A percentile compares a stretch with the other conserved stretches of the same genome.
Conservation (phyloP, 2,113 vertebrate genomes). For the Aptenodytes forsteri region DNA sequence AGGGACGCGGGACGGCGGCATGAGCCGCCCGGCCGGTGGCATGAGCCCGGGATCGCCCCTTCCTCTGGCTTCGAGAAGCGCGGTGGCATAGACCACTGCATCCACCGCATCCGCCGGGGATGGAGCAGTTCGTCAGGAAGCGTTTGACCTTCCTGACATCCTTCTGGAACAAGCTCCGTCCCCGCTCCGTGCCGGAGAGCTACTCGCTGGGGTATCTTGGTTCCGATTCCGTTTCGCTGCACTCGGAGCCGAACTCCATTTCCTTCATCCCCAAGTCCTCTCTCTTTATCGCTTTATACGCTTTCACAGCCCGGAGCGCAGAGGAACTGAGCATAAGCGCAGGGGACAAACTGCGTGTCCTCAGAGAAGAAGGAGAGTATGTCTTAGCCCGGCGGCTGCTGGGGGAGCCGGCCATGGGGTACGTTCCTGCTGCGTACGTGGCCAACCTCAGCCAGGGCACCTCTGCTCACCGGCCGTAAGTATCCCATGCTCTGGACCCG, state of each 20-base stretch:
- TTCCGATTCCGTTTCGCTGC: constrained; percentile 23
- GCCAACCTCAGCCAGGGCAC: constrained; percentile 79
- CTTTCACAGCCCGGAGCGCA: constrained; percentile 84
- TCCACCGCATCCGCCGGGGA: neutral
- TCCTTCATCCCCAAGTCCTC: constrained; percentile 58
- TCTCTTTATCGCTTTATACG: constrained; percentile 81
- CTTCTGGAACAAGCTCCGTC: constrained; percentile 91
- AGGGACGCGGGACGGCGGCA: neutral
- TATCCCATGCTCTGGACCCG: neutral
- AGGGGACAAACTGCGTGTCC: constrained; percentile 86
- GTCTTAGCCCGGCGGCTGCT: constrained; percentile 85
- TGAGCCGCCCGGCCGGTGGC: neutral
- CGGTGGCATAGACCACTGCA: neutral
- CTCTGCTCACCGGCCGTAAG: constrained; percentile 85
- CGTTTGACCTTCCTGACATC: constrained; percentile 79
- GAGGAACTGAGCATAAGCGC: constrained; percentile 84
- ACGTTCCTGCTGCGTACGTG: constrained; percentile 86
- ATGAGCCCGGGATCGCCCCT: neutral
- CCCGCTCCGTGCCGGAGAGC: constrained; percentile 56
- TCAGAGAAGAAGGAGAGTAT: constrained; percentile 84
- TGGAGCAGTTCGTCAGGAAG: constrained; percentile 87
- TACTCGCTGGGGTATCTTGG: constrained; percentile 22
- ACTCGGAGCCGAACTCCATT: neutral
- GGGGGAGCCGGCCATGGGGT: constrained; percentile 79
- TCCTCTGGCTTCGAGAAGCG: accelerated